Conservation (phyloP, 2,113 vertebrate species). For the Myrmecobius fasciatus region DNA sequence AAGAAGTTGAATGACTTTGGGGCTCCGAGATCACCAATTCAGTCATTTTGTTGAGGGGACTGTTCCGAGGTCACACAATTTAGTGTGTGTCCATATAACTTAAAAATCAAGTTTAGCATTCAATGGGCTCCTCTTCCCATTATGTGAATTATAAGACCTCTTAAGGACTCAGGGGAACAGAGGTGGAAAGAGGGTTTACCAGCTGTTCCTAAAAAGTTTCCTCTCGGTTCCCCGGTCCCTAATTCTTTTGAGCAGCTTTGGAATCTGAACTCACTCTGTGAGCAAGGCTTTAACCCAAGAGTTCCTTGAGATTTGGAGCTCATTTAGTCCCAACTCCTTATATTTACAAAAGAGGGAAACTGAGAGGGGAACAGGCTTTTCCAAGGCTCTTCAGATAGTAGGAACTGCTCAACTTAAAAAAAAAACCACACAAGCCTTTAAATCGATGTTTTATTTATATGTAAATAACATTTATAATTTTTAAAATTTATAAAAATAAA, state of each 20-base stretch:
- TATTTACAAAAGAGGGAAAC: neutral
- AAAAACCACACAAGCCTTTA: neutral
- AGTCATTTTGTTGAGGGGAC: neutral
- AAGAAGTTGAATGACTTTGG: neutral
- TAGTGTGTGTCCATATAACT: neutral
- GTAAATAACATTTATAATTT: neutral
- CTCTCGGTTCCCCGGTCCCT: neutral
- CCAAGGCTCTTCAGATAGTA: neutral
- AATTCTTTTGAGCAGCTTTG: neutral
- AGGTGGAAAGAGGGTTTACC: neutral
- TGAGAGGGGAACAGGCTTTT: neutral
- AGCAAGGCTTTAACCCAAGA: neutral
- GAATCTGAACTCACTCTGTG: rapidly evolving
- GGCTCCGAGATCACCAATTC: neutral
- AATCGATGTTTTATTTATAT: neutral
- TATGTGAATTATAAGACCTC: neutral
- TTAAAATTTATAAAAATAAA: neutral
- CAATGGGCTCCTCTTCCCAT: neutral
- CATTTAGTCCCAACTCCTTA: neutral
- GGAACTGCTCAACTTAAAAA: neutral
- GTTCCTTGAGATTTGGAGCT: neutral
- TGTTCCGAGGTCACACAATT: neutral
- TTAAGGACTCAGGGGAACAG: neutral
- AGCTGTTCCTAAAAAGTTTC: neutral
- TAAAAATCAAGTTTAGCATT: neutral